Conservation (phyloP, 2,113 vertebrate species). For the Syngnathus floridae region DNA sequence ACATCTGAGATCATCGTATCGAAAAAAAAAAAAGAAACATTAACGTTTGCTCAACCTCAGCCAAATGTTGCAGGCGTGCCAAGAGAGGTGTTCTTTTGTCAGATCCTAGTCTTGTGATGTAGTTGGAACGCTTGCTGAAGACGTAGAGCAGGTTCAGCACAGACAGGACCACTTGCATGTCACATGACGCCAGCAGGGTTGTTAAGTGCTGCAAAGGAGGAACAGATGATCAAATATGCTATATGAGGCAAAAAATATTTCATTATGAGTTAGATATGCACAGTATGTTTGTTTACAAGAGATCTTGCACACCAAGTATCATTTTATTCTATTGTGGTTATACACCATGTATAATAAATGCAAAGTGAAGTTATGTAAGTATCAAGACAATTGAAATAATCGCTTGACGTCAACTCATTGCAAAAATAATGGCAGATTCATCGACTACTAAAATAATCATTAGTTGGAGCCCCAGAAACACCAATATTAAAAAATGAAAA, state of each 20-base stretch:
- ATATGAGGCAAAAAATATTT: neutral
- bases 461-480: no score
- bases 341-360: no score
- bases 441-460: no score
- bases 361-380: no score
- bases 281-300: neutral
- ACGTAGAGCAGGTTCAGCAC: constrained; percentile 97
- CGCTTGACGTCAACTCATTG: no score
- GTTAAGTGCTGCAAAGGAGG: constrained; percentile 80
- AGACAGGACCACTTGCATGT: constrained; percentile 96
- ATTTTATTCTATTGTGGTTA: no score
- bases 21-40: constrained; percentile 16
- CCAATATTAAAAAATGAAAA: no score
- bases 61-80: constrained; percentile 88
- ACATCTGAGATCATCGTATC: constrained; percentile 20
- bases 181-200: constrained; percentile 90
- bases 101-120: constrained; percentile 90
- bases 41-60: constrained; percentile 74
- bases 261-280: constrained; percentile 12
- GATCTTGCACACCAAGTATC: no score
- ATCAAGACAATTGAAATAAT: no score
- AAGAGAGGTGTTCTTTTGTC: constrained; percentile 90
- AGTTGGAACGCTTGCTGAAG: constrained; percentile 96
- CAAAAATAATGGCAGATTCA: no score
- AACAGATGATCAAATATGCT: constrained; percentile 14